Conservation (phyloP, 1,140 invertebrate species). For the Cyphomyrmex costatus region DNA sequence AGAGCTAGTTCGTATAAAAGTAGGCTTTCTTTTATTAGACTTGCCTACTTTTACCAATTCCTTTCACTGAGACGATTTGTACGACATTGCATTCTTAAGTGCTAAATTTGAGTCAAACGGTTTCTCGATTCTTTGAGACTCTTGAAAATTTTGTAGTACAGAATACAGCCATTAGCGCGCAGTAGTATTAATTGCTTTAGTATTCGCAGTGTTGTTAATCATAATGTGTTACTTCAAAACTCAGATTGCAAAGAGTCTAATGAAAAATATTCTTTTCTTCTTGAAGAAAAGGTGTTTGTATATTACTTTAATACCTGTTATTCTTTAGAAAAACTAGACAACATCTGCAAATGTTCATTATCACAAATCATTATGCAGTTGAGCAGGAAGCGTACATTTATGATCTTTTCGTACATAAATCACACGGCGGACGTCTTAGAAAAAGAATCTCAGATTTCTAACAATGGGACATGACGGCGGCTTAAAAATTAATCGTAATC, state of each 20-base stretch:
- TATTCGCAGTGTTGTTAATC: background rate
- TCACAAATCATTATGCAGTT: background rate
- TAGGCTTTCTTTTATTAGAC: slow-evolving; percentile 61
- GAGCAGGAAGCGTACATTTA: background rate
- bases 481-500: background rate
- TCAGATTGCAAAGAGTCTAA: background rate
- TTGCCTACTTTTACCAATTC: slow-evolving; percentile 49
- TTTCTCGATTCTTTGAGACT: background rate
- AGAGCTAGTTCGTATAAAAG: slow-evolving; percentile 39
- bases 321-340: background rate
- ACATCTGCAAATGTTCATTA: background rate
- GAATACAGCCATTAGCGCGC: background rate
- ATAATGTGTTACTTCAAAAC: background rate
- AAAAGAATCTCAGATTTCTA: background rate
- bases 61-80: slow-evolving; percentile 66
- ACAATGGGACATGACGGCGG: background rate
- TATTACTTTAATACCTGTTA: background rate
- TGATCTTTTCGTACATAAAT: background rate
- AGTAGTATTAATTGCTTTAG: background rate
- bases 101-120: slow-evolving; percentile 2
- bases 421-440: background rate
- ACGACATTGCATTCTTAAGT: slow-evolving; percentile 16
- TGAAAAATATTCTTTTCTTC: background rate
- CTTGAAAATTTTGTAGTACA: background rate
- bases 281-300: background rate